Base-by-base conservation (phyloP, 1,140 invertebrate species). In the Drosophila kikkawai region DNA sequence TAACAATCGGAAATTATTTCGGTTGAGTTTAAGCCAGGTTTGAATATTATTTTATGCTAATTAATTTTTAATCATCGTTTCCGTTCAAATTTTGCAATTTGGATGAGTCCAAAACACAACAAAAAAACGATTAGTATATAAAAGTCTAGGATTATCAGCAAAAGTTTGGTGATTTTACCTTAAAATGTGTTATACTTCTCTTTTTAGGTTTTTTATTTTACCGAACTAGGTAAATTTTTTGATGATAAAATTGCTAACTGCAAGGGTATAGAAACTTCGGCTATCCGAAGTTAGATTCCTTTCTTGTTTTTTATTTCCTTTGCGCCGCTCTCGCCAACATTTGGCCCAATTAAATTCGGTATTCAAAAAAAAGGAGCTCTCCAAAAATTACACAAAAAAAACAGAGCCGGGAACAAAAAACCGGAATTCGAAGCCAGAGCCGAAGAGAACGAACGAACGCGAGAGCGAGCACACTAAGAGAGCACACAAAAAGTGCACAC, bases 341-440 rank as follows among this genome's bases (percentile, higher is more conserved):
- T 73, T 73, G 71, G 71, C 71, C 71, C 71, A 75, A 75, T 75
- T 75, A 75, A 75, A 75, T 64, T 75, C 34, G 57, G 71, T 64
- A 64, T 75, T 63, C 17, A 36, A 74, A 51, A 73, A 74, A 74
- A 75, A 75, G 39, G 67, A 74, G 44, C 53, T 59, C 69, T 15
- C 66, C 53, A 32, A 11, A 34, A 44, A 57, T 34, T 34, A 50
- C 26, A 50, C 48, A 48, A 73, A 51, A 58, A 74, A 71, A 37
- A 36, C 48, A 7, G 29, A 41, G 67, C 69, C 69, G 32, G 69
- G 56, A 74, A 51, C 50, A 75, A 60, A 67, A 69, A 85, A 85
- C 83, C 83, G 83, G 83, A 86, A 86, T 87, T 8, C 70, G 61
- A 79, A 64, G 55, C 15, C 34, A 8, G 32, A 50, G 78, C 36